These are phyloP conservation scores for Pterostichus niger DNA, from an alignment of 2,888 invertebrate genomes.

Conservation along the genomic window DNA sequence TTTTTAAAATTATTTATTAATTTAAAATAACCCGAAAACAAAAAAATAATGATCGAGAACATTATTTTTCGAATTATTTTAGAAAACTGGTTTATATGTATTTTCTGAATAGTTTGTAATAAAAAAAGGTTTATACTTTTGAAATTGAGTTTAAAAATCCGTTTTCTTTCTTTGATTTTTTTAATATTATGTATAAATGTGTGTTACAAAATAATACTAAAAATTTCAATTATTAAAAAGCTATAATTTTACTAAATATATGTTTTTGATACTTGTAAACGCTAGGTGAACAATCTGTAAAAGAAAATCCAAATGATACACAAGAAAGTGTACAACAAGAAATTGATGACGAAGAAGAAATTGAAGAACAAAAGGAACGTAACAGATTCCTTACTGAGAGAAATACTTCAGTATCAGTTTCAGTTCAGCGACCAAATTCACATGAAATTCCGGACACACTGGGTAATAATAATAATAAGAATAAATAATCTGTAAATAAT, in stretches of 20 bases:
- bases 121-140: too few species aligned
- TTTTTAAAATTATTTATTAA: neutral
- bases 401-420: constrained; percentile 45
- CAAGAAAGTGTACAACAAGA: neutral
- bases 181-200: too few species aligned
- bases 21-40: neutral
- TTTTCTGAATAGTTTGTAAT: too few species aligned
- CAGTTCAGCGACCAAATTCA: constrained; percentile 63
- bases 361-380: constrained; percentile 66
- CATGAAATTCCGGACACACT: constrained; percentile 68
- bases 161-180: too few species aligned
- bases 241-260: too few species aligned
- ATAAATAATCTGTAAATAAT: neutral
- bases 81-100: too few species aligned
- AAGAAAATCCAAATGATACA: constrained; percentile 17
- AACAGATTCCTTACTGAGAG: constrained; percentile 71
- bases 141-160: too few species aligned
- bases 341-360: constrained; percentile 60
- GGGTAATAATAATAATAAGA: constrained; percentile 59
- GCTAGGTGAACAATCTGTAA: constrained; percentile 21
- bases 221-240: too few species aligned
- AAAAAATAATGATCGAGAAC: too few species aligned
- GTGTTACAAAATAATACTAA: too few species aligned
- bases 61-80: too few species aligned
- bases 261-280: neutral